A percentile compares a stretch with the other conserved stretches of the same genome.
phyloP scores from a whole-genome alignment of 2,888 invertebrate genomes.

The Acleris literana region DNA sequence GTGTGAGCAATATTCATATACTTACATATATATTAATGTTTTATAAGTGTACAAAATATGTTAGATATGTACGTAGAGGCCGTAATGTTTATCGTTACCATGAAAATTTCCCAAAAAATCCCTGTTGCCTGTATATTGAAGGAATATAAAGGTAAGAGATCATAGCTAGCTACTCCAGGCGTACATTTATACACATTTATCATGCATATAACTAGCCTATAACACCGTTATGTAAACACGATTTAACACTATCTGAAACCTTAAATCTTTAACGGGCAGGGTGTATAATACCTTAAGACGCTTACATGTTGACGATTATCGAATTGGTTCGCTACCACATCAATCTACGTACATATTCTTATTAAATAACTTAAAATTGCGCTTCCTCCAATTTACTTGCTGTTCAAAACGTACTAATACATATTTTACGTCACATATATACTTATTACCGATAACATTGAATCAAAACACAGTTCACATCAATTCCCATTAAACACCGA shows the following conservation, averaged over 20 bases:
- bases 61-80: slow-evolving; percentile 35
- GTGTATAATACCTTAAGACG: slow-evolving; percentile 16
- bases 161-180: slow-evolving; percentile 50
- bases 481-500: no score
- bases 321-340: background rate
- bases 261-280: slow-evolving; percentile 14
- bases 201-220: slow-evolving; percentile 73
- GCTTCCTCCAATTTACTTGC: no score
- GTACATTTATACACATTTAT: slow-evolving; percentile 66
- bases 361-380: no score
- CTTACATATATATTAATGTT: slow-evolving; percentile 29
- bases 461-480: no score
- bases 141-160: slow-evolving; percentile 74
- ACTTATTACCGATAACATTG: no score
- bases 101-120: slow-evolving; percentile 43
- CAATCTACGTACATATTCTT: no score
- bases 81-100: slow-evolving; percentile 2
- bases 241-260: slow-evolving; percentile 31
- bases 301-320: background rate
- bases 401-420: no score
- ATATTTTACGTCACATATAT: no score
- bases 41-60: slow-evolving; percentile 19
- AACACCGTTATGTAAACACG: slow-evolving; percentile 43
- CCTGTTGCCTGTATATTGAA: slow-evolving; percentile 69
- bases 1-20: slow-evolving; percentile 53